Evolutionary conservation across 2,113 vertebrate genomes (phyloP).

Genomic region (Agelaius phoeniceus): DNA sequence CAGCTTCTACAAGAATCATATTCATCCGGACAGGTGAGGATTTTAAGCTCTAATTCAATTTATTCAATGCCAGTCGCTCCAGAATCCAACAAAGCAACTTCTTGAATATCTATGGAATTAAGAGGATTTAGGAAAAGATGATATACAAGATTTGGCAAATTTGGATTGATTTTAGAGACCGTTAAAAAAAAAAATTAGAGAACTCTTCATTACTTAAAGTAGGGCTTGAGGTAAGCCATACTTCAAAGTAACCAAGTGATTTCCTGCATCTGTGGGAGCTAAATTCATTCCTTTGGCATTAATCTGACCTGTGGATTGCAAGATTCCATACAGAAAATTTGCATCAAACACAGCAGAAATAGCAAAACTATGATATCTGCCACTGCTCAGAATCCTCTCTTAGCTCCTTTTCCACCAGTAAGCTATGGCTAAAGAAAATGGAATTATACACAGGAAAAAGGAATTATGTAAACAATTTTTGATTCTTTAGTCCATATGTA

Average conservation of each 20-base stretch:
- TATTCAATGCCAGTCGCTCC: not conserved
- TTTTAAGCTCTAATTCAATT: not conserved
- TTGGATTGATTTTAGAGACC: not conserved
- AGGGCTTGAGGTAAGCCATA: not conserved
- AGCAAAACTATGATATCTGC: not conserved
- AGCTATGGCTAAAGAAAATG: not conserved
- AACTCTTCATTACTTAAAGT: not conserved
- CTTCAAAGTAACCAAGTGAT: constrained; percentile 20
- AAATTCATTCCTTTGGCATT: not conserved
- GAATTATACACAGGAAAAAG: not conserved
- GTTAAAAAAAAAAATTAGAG: not conserved
- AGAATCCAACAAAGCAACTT: not conserved
- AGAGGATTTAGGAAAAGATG: not conserved
- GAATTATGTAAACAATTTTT: not conserved
- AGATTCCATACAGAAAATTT: not conserved
- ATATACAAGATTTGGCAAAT: not conserved
- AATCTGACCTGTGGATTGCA: not conserved
- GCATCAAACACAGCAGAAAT: not conserved
- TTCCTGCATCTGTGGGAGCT: not conserved
- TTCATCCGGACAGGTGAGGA: not conserved
- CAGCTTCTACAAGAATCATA: not conserved
- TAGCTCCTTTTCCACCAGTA: not conserved
- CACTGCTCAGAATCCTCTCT: not conserved
- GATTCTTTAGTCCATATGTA: not conserved
- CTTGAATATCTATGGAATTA: not conserved